phyloP scores from a whole-genome alignment of 2,888 invertebrate genomes.

The Tipula confusa region DNA sequence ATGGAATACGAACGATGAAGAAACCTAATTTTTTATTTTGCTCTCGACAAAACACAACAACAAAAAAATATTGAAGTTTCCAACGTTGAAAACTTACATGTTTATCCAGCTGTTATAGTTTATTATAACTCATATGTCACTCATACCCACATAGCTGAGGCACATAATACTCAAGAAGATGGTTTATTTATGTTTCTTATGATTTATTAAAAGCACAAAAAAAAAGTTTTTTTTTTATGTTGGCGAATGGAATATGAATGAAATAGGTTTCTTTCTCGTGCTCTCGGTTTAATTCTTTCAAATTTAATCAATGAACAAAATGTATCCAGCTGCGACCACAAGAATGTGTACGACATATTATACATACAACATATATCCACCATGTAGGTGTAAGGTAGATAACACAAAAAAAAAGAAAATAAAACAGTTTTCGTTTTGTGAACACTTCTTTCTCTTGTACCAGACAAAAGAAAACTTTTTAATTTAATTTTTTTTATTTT shows the following conservation, averaged over 20 bases:
- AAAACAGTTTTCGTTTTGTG: too few relatives aligned
- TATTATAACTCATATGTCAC: not conserved
- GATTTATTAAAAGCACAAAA: not conserved
- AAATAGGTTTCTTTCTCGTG: not conserved
- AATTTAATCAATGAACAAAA: not conserved
- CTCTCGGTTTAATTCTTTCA: not conserved
- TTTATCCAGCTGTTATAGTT: conserved; percentile 6
- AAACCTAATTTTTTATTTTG: not conserved
- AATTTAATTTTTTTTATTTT: too few relatives aligned
- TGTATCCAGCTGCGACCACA: not conserved
- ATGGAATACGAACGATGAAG: not conserved
- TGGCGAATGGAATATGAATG: not conserved
- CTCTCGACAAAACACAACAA: not conserved
- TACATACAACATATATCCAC: not conserved
- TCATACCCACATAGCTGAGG: not conserved
- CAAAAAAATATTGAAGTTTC: not conserved
- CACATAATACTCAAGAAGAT: not conserved
- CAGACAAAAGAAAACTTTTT: too few relatives aligned
- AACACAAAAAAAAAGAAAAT: too few relatives aligned
- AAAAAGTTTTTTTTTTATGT: not conserved
- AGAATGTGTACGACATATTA: not conserved
- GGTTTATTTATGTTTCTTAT: conserved; percentile 3
- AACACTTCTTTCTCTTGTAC: too few relatives aligned
- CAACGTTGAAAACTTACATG: not conserved
- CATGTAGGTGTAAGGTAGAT: not conserved